phyloP scores from a whole-genome alignment of 2,113 vertebrate species.

The Myotis yumanensis region DNA sequence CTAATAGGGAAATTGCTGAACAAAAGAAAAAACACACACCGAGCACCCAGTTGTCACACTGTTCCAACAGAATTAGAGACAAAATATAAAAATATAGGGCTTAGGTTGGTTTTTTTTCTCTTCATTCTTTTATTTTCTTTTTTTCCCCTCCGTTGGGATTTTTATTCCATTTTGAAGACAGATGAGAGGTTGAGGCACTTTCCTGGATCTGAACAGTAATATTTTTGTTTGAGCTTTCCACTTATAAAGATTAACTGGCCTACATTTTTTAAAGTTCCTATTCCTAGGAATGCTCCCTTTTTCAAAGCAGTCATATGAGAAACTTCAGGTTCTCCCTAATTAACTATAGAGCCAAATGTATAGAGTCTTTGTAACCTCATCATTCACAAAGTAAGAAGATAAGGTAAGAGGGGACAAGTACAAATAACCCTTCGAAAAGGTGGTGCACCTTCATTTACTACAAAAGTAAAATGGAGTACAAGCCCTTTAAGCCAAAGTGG shows the following conservation, averaged over 20 bases:
- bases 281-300: not conserved
- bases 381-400: not conserved
- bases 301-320: not conserved
- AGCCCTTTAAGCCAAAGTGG: conserved; percentile 21
- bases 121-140: not conserved
- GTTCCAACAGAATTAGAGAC: not conserved
- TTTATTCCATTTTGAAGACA: conserved; percentile 15
- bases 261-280: conserved; percentile 20
- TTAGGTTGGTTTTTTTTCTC: not conserved
- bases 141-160: not conserved
- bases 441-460: not conserved
- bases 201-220: not conserved
- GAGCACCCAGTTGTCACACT: not conserved
- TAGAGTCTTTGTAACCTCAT: not conserved
- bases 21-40: conserved; percentile 47
- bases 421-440: not conserved
- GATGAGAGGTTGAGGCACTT: conserved; percentile 4
- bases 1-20: conserved; percentile 7
- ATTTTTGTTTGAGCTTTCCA: conserved; percentile 41
- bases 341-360: not conserved
- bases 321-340: conserved; percentile 26
- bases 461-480: not conserved
- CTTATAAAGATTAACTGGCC: conserved; percentile 15
- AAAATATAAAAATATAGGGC: not conserved
- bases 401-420: not conserved